Evolutionary conservation across 2,113 vertebrate species (phyloP), one percentile per base, ranked within the genome.

Genomic region (Scalopus aquaticus): DNA sequence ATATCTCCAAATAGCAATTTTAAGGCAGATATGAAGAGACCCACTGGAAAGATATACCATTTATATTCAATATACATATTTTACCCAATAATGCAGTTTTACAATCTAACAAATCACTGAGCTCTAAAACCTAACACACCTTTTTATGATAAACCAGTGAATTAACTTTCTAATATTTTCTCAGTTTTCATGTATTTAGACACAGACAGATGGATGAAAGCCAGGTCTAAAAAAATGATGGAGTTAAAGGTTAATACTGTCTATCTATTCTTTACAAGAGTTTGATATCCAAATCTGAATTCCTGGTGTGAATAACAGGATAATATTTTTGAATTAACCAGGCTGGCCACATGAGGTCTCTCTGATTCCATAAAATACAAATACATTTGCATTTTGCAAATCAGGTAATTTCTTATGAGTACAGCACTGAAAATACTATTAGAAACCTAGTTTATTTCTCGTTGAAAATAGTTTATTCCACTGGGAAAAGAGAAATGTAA

Each of bases 331-430:
- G 76, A 98, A 97, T 97, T 95, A 97, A 97, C 87, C 90, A 97
- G 88, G 88, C 37, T 93, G 96, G 96, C 98, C 97, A 98, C 96
- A 96, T 0, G 96, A 97, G 97, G 96, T 96, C 96, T 98, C 98
- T 97, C 96, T 93, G 91, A 96, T 91, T 96, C 96, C 76, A 97
- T 87, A 97, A 97, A 93, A 16, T 58, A 32, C 35, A 88, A 85
- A 65, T 62, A 9, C 19, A 84, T 46, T 84, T 94, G n/a, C 69
- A 30, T 91, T 56, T 77, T 96, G 49, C 37, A 85, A 97, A 78
- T 87, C 42, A 93, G 79, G 26, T 82, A 9, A 91, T 72, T 97
- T 93, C 77, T 95, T 58, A 81, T 46, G 11, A 95, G 90, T 86
- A 91, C 42, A 90, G 90, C 85, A 82, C 37, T 82, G 56, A 95